A percentile compares a stretch with the other conserved stretches of the same genome.
Evolutionary conservation across 1,140 invertebrate genomes (phyloP).

Genomic region (Steinernema khuongi): DNA sequence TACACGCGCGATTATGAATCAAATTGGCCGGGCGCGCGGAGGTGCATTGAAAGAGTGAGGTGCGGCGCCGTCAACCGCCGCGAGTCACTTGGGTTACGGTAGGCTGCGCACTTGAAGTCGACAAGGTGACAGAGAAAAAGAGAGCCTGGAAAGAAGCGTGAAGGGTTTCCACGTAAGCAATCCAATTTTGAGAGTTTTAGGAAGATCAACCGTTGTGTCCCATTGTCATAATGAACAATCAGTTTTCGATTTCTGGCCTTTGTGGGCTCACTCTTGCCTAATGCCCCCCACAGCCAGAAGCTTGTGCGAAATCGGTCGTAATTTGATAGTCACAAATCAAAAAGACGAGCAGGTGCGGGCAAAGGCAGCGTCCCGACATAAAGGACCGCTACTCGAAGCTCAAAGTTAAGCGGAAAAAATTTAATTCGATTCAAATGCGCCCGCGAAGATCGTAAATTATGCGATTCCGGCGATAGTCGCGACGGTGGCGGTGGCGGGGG

Average conservation of each 20-base stretch:
- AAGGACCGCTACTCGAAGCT: neutral
- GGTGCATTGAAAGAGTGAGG: neutral
- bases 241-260: too few relatives aligned
- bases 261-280: too few relatives aligned
- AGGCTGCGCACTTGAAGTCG: neutral
- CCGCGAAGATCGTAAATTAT: slow-evolving; percentile 8
- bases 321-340: slow-evolving; percentile 6
- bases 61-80: neutral
- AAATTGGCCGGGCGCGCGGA: neutral
- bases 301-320: slow-evolving; percentile 9
- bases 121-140: too few relatives aligned
- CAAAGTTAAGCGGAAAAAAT: slow-evolving; percentile 12
- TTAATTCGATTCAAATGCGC: slow-evolving; percentile 15
- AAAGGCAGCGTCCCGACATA: neutral
- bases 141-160: too few relatives aligned
- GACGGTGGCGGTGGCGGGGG: neutral
- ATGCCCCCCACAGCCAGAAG: too few relatives aligned
- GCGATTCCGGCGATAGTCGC: neutral
- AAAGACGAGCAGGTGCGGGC: neutral
- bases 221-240: too few relatives aligned
- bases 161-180: too few relatives aligned
- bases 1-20: slow-evolving; percentile 5
- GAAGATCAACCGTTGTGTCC: too few relatives aligned
- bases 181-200: too few relatives aligned
- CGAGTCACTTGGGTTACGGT: neutral